These are phyloP conservation scores for Rhynchophorus ferrugineus DNA, from an alignment of 1,140 invertebrate species.

Conservation along the genomic window DNA sequence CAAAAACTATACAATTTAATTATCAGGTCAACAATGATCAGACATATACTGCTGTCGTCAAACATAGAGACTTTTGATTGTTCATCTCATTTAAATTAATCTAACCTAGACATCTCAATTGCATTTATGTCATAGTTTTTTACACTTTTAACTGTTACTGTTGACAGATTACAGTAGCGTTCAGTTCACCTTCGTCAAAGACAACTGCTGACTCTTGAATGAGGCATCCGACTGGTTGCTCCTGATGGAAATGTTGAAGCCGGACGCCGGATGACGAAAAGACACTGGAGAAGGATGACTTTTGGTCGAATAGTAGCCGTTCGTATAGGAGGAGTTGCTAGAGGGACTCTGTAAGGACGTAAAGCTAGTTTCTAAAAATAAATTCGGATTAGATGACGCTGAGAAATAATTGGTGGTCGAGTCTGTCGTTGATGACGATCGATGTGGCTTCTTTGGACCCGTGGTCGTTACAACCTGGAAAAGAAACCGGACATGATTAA, in stretches of 20 bases:
- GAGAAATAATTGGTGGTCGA: constrained; percentile 31
- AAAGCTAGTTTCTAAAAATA: constrained; percentile 70
- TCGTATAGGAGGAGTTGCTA: constrained; percentile 43
- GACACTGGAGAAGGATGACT: constrained; percentile 35
- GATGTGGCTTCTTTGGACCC: constrained; percentile 63
- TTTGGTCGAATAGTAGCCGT: constrained; percentile 36
- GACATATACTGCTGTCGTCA: too few relatives aligned
- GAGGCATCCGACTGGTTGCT: constrained; percentile 22
- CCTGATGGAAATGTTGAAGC: constrained; percentile 14
- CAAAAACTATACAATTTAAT: too few relatives aligned
- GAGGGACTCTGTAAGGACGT: constrained; percentile 54
- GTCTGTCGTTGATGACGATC: constrained; percentile 38
- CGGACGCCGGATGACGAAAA: constrained; percentile 7
- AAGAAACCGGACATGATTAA: too few relatives aligned
- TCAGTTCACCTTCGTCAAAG: constrained; percentile 17
- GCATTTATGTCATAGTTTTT: too few relatives aligned
- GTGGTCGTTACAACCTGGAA: constrained; percentile 68
- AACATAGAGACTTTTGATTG: too few relatives aligned
- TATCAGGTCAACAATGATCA: too few relatives aligned
- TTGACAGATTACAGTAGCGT: too few relatives aligned
- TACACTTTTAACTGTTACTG: too few relatives aligned
- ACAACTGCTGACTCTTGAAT: constrained; percentile 16
- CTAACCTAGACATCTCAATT: too few relatives aligned
- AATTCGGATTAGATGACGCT: constrained; percentile 44
- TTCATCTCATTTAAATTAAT: too few relatives aligned